Percentiles rank a stretch among this genome's conserved stretches.
Evolutionary conservation across 2,888 invertebrate genomes (phyloP).

Genomic region (Fragum sueziense): DNA sequence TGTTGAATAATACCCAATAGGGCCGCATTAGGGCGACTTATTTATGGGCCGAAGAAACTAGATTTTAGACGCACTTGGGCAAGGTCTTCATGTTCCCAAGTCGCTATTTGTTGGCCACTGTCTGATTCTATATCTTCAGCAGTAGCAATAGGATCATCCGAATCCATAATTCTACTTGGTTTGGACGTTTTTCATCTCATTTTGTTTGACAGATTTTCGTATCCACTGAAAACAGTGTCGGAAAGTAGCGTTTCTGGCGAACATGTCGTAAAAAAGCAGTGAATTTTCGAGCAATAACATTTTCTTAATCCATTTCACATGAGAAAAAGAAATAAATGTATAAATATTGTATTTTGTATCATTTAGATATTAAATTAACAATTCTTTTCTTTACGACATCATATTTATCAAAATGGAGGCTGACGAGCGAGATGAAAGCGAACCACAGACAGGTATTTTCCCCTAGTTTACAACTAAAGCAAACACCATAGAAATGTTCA

Average conservation of each 20-base stretch:
- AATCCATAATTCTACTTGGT: neutral
- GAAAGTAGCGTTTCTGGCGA: neutral
- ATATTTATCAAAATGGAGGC: conserved; percentile 19
- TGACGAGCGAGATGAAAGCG: conserved; percentile 4
- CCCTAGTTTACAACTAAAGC: neutral
- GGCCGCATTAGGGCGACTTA: too few species aligned
- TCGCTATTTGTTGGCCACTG: conserved; percentile 54
- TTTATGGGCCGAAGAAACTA: too few species aligned
- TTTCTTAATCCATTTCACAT: too few species aligned
- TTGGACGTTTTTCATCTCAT: neutral
- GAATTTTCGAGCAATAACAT: too few species aligned
- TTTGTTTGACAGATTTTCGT: too few species aligned
- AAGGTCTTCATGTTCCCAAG: conserved; percentile 76
- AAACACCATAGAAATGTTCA: neutral
- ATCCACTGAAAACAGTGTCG: conserved; percentile 14
- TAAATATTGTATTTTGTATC: too few species aligned
- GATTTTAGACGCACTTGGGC: conserved; percentile 72
- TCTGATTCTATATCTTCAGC: conserved; percentile 59
- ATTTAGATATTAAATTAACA: too few species aligned
- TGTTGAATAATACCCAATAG: too few species aligned
- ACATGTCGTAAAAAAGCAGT: neutral
- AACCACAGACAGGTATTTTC: conserved; percentile 6
- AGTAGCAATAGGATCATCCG: conserved; percentile 52
- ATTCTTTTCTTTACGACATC: neutral
- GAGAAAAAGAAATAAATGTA: too few species aligned